Evolutionary conservation across 2,888 invertebrate genomes (phyloP).

Genomic region (Bugula neritina): DNA sequence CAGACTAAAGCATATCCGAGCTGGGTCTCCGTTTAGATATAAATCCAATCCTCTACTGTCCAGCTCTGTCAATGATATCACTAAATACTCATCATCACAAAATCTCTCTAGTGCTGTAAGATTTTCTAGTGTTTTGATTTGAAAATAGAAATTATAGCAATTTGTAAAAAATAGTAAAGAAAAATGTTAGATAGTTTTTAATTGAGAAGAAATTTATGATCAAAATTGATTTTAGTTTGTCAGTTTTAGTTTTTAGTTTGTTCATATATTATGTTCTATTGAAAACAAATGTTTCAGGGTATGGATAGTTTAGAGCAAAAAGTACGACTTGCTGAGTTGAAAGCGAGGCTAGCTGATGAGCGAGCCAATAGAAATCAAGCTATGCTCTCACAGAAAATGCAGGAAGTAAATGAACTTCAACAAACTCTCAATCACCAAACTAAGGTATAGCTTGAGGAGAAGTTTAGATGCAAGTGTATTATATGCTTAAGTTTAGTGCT

Average conservation of each 20-base stretch:
- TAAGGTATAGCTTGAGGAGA: neutral
- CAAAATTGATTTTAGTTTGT: too few relatives aligned
- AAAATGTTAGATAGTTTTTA: too few relatives aligned
- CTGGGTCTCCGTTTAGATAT: constrained; percentile 18
- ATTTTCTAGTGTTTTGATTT: too few relatives aligned
- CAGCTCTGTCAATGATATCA: neutral
- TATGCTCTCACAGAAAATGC: constrained; percentile 21
- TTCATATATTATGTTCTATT: too few relatives aligned
- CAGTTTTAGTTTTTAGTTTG: too few relatives aligned
- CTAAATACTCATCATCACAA: constrained; percentile 17
- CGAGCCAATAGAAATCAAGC: constrained; percentile 23
- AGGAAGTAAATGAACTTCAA: constrained; percentile 23
- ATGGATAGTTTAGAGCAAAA: constrained; percentile 24
- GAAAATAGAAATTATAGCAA: too few relatives aligned
- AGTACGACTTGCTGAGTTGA: constrained; percentile 15
- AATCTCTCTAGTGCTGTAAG: constrained; percentile 15
- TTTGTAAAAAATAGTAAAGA: too few relatives aligned
- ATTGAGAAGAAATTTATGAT: too few relatives aligned
- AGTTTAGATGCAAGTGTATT: too few relatives aligned
- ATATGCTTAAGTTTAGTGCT: too few relatives aligned
- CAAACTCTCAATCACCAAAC: constrained; percentile 6
- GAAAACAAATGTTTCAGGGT: too few relatives aligned
- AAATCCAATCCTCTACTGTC: neutral
- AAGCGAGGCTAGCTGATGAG: constrained; percentile 22
- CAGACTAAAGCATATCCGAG: constrained; percentile 9